phyloP scores from a whole-genome alignment of 1,140 invertebrate genomes.

The Euglossa dilemma region DNA sequence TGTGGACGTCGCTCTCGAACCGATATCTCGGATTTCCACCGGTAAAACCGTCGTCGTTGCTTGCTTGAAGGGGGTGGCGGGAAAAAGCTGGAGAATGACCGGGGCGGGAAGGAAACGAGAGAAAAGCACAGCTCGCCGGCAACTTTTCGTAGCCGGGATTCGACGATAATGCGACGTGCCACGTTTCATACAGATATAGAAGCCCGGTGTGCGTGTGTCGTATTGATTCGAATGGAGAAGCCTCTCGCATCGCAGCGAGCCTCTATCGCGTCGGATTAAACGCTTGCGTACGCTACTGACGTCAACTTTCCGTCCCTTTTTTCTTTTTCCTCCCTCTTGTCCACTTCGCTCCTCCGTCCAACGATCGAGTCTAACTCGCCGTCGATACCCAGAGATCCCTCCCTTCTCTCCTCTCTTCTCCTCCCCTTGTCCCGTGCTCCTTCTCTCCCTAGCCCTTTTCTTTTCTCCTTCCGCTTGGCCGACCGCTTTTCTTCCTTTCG shows the following conservation, averaged over 20 bases:
- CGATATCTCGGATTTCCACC: neutral
- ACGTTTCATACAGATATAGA: slow-evolving; percentile 51
- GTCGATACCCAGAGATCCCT: neutral
- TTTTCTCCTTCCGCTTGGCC: neutral
- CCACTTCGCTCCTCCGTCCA: neutral
- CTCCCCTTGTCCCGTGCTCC: neutral
- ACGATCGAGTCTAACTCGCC: slow-evolving; percentile 13
- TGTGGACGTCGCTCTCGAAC: neutral
- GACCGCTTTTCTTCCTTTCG: too few relatives aligned
- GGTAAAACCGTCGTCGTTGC: neutral
- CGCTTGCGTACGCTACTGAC: slow-evolving; percentile 68
- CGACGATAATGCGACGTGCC: slow-evolving; percentile 25
- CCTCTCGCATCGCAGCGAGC: slow-evolving; percentile 71
- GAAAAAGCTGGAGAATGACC: neutral
- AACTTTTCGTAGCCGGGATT: slow-evolving; percentile 8
- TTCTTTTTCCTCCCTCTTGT: neutral
- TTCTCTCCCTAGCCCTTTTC: neutral
- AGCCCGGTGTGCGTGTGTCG: slow-evolving; percentile 70
- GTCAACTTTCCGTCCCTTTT: slow-evolving; percentile 56
- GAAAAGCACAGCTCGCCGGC: neutral
- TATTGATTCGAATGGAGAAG: slow-evolving; percentile 79
- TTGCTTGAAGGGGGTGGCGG: too few relatives aligned
- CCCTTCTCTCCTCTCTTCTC: neutral
- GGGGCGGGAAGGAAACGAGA: neutral
- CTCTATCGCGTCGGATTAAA: slow-evolving; percentile 75